Base-by-base conservation (phyloP, 2,113 vertebrate species). In the Urocynchramus pylzowi region DNA sequence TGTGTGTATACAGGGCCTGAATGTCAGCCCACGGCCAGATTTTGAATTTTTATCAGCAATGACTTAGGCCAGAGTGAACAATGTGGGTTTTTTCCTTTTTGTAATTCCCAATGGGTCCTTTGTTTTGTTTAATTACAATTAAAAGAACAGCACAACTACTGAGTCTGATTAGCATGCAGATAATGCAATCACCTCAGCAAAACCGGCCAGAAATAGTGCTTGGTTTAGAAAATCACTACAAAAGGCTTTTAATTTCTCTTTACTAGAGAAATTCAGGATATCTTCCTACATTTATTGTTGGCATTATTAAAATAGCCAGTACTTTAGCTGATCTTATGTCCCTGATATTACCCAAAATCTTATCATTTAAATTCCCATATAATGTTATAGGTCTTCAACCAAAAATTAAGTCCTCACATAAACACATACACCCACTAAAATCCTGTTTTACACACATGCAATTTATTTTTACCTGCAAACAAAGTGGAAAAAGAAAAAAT, bases 71-170 rank as follows among this genome's bases (percentile, higher is more conserved):
- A 60, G 64, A 89, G 69, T 37, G 70, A 91, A 90, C 23, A 24
- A 79, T 37, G 65, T 20, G 21, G 20, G 19, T 8, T 44, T 69
- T n/a, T 75, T 49, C 31, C 41, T 85, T 87, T 79, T 57, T n/a
- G 2, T 60, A 87, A 85, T 39, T 90, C 33, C 74, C 78, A 88
- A 52, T 65, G 45, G 59, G 67, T 80, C 70, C 59, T 93, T 85
- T 96, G 89, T 96, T 94, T 81, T 87, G 41, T 76, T 89, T 76
- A 83, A 81, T 84, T 86, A 74, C 27, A 81, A 53, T 75, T 89
- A 87, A 92, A 92, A 89, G 52, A 87, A 89, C 31, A 61, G 41
- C 74, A 91, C 17, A 70, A 53, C 73, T 75, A 49, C 76, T 24
- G 37, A 71, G 37, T 68, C 24, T 3, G 77, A 91, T 71, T 79